phyloP scores from a whole-genome alignment of 2,113 vertebrate species.

The Muntiacus muntjak region DNA sequence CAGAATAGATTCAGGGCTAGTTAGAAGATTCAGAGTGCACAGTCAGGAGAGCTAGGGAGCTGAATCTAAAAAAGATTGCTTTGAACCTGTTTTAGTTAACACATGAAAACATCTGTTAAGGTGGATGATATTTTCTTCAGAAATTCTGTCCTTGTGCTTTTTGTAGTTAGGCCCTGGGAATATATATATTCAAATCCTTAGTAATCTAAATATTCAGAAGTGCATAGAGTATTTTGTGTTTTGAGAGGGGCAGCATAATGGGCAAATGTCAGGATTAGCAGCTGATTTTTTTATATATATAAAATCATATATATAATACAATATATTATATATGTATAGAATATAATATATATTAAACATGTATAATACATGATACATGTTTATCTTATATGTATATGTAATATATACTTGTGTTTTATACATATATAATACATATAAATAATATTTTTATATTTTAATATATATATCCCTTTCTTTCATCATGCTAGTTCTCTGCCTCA shows the following conservation, averaged over 20 bases:
- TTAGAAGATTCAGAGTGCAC: not conserved
- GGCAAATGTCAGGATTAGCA: not conserved
- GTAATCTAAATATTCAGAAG: not conserved
- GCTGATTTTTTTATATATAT: not conserved
- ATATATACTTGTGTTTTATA: not conserved
- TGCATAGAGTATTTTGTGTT: not conserved
- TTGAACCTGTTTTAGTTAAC: conserved; percentile 31
- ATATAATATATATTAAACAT: not conserved
- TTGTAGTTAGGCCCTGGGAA: not conserved
- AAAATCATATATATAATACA: not conserved
- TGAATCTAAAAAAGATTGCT: conserved; percentile 11
- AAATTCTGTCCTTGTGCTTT: not conserved
- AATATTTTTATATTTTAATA: not conserved
- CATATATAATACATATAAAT: not conserved
- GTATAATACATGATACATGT: not conserved
- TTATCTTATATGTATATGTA: not conserved
- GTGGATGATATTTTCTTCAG: not conserved
- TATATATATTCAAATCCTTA: conserved; percentile 6
- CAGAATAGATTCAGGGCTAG: not conserved
- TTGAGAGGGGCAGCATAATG: not conserved
- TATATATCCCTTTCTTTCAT: not conserved
- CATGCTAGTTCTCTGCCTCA: not conserved
- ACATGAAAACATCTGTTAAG: conserved; percentile 13
- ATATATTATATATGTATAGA: not conserved
- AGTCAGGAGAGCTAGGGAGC: not conserved